Evolutionary conservation across 2,797 vertebrate genomes (phyloP).

Genomic region (Rhynchotus rufescens): DNA sequence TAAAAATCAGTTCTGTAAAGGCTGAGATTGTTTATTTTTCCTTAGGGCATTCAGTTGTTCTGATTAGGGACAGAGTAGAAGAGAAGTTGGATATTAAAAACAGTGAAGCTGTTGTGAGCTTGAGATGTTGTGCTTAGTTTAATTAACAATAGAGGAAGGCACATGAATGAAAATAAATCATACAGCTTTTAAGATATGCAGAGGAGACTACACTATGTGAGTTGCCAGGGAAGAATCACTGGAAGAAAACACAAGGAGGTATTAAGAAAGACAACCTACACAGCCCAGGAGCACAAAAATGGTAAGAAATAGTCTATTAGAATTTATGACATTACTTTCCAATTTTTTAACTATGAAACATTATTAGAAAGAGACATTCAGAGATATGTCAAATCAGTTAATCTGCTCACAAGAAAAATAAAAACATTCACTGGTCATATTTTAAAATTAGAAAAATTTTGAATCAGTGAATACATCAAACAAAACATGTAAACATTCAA

Average conservation of each 20-base stretch:
- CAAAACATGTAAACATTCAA: fast-evolving
- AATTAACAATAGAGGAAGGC: constrained; percentile 9
- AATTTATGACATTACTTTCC: neutral
- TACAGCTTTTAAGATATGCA: neutral
- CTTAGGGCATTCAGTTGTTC: constrained; percentile 24
- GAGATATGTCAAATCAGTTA: neutral
- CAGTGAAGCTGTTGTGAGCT: constrained; percentile 1
- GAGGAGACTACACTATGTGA: neutral
- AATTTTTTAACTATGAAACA: neutral
- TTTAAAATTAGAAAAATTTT: neutral
- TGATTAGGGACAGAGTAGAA: constrained; percentile 13
- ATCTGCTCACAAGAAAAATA: neutral
- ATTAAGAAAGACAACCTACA: neutral
- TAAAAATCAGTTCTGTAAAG: constrained; percentile 38
- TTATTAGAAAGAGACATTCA: neutral
- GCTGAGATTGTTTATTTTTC: constrained; percentile 42
- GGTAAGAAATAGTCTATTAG: neutral
- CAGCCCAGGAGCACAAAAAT: neutral
- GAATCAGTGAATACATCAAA: neutral
- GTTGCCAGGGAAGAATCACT: neutral
- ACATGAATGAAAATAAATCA: constrained; percentile 19
- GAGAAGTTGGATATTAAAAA: constrained; percentile 11
- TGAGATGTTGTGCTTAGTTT: constrained; percentile 31
- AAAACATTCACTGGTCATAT: neutral
- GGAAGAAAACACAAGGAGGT: neutral